These are phyloP conservation scores for Thelaira solivaga DNA, from an alignment of 2,888 invertebrate genomes.

Conservation along the genomic window DNA sequence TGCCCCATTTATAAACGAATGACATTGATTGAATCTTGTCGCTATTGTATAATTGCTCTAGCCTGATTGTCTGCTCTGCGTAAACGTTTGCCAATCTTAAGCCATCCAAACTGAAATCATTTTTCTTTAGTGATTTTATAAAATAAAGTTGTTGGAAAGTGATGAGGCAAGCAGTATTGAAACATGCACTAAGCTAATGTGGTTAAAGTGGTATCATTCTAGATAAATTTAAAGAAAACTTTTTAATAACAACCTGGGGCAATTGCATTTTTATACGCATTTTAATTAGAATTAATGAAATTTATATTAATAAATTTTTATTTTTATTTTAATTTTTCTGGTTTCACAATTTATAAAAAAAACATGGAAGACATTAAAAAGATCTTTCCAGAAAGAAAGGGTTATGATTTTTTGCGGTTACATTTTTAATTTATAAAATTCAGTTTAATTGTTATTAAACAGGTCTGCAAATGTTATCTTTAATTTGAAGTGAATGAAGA, in stretches of 20 bases:
- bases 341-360: no score
- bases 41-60: background rate
- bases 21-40: constrained; percentile 47
- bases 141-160: constrained; percentile 29
- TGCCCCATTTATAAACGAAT: constrained; percentile 36
- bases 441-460: no score
- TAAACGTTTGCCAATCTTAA: no score
- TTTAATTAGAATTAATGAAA: background rate
- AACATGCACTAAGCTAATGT: constrained; percentile 4
- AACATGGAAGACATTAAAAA: no score
- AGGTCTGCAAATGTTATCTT: no score
- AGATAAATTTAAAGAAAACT: background rate
- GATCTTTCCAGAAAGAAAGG: no score
- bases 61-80: background rate
- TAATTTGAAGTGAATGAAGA: no score
- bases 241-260: constrained; percentile 13
- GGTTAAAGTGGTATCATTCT: background rate
- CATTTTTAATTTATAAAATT: no score
- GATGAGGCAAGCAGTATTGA: background rate
- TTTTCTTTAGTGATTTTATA: constrained; percentile 2
- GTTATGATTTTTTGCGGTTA: no score
- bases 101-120: constrained; percentile 14
- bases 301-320: no score
- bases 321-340: no score
- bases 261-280: constrained; percentile 25